These are phyloP conservation scores for Dynastes hyllus DNA, from an alignment of 2,888 invertebrate genomes.

Conservation along the genomic window DNA sequence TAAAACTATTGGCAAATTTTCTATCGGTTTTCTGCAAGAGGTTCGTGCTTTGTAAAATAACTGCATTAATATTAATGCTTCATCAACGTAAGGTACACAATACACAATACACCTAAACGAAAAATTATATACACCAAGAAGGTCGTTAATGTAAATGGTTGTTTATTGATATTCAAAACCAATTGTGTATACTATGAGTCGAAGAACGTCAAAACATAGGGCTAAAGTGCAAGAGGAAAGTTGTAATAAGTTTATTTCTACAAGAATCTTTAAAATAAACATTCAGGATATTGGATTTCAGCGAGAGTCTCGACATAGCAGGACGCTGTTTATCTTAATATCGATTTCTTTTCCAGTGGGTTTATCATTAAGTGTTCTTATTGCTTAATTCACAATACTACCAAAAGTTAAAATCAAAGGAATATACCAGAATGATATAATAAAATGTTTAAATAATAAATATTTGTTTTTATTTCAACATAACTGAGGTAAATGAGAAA, in stretches of 20 bases:
- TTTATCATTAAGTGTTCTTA: not conserved
- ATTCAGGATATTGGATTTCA: constrained; percentile 20
- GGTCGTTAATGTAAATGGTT: constrained; percentile 19
- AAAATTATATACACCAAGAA: not conserved
- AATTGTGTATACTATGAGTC: constrained; percentile 25
- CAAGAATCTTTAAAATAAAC: constrained; percentile 25
- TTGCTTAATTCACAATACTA: not conserved
- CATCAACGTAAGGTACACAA: not conserved
- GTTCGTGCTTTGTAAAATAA: not conserved
- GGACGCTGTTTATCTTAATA: constrained; percentile 13
- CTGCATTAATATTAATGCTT: not conserved
- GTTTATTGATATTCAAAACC: constrained; percentile 36
- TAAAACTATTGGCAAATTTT: constrained; percentile 1
- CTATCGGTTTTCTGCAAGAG: not conserved
- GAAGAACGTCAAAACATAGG: constrained; percentile 25
- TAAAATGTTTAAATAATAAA: too few species aligned
- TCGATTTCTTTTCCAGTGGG: not conserved
- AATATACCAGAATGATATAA: too few species aligned
- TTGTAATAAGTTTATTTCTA: constrained; percentile 28
- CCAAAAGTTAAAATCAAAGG: too few species aligned
- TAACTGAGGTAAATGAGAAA: too few species aligned
- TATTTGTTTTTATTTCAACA: too few species aligned
- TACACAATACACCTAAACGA: not conserved
- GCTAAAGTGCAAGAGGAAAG: constrained; percentile 1
- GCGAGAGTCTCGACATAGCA: constrained; percentile 2